phyloP scores from a whole-genome alignment of 2,797 vertebrate species.

The Morelia viridis region DNA sequence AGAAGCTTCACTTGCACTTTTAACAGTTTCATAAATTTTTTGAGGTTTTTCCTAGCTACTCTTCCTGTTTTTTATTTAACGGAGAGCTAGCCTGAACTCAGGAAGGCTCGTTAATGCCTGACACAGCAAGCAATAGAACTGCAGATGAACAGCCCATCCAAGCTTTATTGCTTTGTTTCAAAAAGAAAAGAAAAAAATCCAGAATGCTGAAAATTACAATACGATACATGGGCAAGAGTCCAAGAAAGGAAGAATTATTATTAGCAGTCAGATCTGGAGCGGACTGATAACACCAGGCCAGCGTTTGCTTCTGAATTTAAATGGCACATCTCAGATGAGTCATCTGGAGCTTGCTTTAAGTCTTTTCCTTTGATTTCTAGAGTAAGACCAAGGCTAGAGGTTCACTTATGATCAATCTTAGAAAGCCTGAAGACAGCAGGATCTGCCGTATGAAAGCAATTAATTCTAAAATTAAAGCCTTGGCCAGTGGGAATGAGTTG shows the following conservation, averaged over 20 bases:
- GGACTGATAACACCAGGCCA: constrained; percentile 69
- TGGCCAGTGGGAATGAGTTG: background rate
- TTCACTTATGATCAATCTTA: background rate
- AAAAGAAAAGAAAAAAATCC: constrained; percentile 11
- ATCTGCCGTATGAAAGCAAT: background rate
- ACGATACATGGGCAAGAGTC: constrained; percentile 70
- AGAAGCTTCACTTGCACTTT: constrained; percentile 27
- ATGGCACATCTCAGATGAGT: constrained; percentile 61
- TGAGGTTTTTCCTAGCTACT: constrained; percentile 42
- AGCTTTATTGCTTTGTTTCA: constrained; percentile 69
- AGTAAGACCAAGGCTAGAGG: constrained; percentile 12
- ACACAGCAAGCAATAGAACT: constrained; percentile 65
- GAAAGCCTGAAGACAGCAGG: background rate
- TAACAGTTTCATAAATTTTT: background rate
- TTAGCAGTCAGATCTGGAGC: constrained; percentile 73
- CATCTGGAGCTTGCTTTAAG: constrained; percentile 63
- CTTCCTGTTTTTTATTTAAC: constrained; percentile 63
- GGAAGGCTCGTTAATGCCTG: constrained; percentile 65
- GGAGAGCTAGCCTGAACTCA: constrained; percentile 59
- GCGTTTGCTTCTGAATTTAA: constrained; percentile 68
- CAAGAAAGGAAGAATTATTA: constrained; percentile 77
- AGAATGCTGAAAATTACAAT: constrained; percentile 76
- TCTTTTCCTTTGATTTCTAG: constrained; percentile 44
- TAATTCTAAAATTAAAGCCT: background rate
- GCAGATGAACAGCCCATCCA: constrained; percentile 60